phyloP scores from a whole-genome alignment of 2,797 vertebrate genomes.

The Fratercula arctica region DNA sequence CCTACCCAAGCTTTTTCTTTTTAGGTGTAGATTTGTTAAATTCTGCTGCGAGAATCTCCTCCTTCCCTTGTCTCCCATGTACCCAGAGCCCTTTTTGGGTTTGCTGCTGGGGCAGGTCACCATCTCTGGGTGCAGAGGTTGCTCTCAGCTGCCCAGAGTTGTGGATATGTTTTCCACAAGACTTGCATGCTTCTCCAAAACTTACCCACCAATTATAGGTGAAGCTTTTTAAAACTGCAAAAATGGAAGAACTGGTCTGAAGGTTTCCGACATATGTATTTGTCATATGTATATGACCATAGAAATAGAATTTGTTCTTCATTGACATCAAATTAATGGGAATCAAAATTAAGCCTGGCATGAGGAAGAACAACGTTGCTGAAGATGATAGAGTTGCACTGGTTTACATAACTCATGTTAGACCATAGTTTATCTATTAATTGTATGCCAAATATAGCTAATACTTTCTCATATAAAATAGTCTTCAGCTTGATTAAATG shows the following conservation, averaged over 20 bases:
- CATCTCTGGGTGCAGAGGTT: not conserved
- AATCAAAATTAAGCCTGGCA: not conserved
- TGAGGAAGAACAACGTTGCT: not conserved
- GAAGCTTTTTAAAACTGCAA: not conserved
- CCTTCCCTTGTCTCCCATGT: accelerated
- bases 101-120: not conserved
- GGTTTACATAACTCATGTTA: not conserved
- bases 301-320: not conserved
- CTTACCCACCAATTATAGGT: not conserved
- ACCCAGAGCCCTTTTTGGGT: not conserved
- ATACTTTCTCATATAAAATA: not conserved
- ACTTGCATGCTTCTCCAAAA: not conserved
- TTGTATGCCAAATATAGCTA: not conserved
- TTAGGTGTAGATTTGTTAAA: not conserved
- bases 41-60: not conserved
- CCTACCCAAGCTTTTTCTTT: not conserved
- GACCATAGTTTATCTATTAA: not conserved
- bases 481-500: not conserved
- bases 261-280: not conserved
- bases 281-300: not conserved
- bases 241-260: not conserved
- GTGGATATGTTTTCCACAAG: not conserved
- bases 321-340: not conserved
- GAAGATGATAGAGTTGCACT: not conserved
- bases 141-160: not conserved